A percentile compares a stretch with the other conserved stretches of the same genome.
Evolutionary conservation across 2,888 invertebrate species (phyloP).

Genomic region (Metellina segmentata): DNA sequence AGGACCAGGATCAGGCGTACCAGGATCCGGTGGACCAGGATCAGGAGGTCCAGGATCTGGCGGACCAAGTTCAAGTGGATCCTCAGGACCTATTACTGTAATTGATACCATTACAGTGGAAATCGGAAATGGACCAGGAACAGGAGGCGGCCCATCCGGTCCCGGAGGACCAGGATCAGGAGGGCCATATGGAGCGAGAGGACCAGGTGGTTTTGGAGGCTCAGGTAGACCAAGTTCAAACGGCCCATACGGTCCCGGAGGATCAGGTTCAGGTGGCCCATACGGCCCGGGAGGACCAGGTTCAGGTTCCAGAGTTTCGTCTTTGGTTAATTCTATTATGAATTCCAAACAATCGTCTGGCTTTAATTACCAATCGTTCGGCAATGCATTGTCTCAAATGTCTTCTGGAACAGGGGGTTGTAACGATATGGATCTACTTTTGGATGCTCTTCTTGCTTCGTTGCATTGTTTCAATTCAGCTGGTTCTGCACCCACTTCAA

Average conservation of each 20-base stretch:
- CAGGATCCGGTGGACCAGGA: no score
- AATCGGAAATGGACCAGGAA: no score
- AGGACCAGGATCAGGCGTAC: neutral
- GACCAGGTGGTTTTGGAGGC: neutral
- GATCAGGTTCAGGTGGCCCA: neutral
- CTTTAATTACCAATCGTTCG: slow-evolving; percentile 6
- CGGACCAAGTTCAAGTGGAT: neutral
- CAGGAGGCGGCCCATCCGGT: neutral
- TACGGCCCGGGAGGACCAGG: no score
- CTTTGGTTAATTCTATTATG: neutral
- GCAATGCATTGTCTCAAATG: neutral
- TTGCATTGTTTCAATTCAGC: neutral
- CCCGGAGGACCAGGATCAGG: neutral
- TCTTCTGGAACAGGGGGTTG: neutral
- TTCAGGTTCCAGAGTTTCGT: neutral
- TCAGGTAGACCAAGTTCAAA: neutral
- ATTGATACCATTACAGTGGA: no score
- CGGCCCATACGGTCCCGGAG: no score
- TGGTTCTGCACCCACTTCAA: neutral
- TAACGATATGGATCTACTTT: neutral
- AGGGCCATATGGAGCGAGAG: neutral
- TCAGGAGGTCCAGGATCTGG: neutral
- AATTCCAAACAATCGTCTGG: neutral
- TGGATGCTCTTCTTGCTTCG: slow-evolving; percentile 5
- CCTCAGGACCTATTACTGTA: no score